A percentile compares a stretch with the other conserved stretches of the same genome.
Conservation (phyloP, 1,140 invertebrate genomes). For the Vanessa atalanta region DNA sequence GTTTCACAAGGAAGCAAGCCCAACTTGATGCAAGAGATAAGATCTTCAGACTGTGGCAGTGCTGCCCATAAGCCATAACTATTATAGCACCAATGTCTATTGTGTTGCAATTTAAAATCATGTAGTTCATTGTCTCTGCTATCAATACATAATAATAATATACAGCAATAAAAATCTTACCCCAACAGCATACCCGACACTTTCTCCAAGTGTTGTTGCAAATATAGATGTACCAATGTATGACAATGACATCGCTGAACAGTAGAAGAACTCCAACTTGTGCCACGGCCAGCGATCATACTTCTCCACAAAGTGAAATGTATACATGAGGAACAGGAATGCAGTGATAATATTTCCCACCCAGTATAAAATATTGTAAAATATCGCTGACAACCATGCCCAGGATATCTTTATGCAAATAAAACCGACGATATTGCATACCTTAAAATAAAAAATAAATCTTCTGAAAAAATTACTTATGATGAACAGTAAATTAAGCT, state of each 20-base stretch:
- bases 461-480: neutral
- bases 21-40: no score
- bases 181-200: constrained; percentile 68
- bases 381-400: constrained; percentile 67
- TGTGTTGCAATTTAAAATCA: no score
- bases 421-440: constrained; percentile 89
- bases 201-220: constrained; percentile 62
- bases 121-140: no score
- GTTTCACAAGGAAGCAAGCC: neutral
- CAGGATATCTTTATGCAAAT: constrained; percentile 90
- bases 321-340: constrained; percentile 88
- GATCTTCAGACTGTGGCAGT: no score
- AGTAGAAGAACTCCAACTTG: constrained; percentile 90
- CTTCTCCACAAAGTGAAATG: constrained; percentile 92
- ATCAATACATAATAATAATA: neutral
- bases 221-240: constrained; percentile 79
- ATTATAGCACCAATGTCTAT: no score
- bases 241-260: constrained; percentile 84
- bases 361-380: constrained; percentile 91
- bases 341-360: constrained; percentile 90
- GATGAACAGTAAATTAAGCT: neutral
- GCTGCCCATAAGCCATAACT: no score
- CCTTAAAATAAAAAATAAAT: constrained; percentile 79
- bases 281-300: constrained; percentile 92
- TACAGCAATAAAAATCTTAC: constrained; percentile 47